These are phyloP conservation scores for Leptinotarsa peninsularis DNA, from an alignment of 2,888 invertebrate genomes.

Conservation along the genomic window DNA sequence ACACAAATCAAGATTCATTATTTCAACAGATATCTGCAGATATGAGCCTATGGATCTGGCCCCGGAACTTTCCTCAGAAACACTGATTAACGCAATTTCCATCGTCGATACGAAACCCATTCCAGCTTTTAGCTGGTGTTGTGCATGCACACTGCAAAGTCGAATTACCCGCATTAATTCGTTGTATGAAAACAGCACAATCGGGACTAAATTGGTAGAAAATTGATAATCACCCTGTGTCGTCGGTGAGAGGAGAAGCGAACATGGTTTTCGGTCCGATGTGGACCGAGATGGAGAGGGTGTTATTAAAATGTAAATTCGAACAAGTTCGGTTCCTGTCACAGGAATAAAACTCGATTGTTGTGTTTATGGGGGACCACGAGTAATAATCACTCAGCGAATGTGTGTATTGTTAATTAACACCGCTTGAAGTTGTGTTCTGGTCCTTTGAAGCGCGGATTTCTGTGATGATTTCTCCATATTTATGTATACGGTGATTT, in stretches of 20 bases:
- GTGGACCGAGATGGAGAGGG: constrained; percentile 55
- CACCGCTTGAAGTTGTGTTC: constrained; percentile 45
- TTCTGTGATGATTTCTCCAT: constrained; percentile 30
- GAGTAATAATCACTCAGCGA: constrained; percentile 62
- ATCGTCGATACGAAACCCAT: constrained; percentile 44
- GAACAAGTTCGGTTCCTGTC: constrained; percentile 65
- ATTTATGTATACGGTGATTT: constrained; percentile 18
- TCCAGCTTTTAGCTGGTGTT: constrained; percentile 46
- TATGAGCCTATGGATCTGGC: no score
- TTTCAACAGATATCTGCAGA: no score
- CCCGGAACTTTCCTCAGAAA: not conserved
- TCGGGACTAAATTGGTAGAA: constrained; percentile 68
- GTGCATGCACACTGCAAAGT: constrained; percentile 50
- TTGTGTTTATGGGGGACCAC: constrained; percentile 55
- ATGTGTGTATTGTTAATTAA: constrained; percentile 65
- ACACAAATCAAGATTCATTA: no score
- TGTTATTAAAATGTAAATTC: constrained; percentile 67
- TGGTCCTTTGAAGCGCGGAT: constrained; percentile 39
- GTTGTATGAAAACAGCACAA: constrained; percentile 64
- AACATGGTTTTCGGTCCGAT: not conserved
- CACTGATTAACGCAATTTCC: constrained; percentile 52
- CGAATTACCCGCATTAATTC: constrained; percentile 59
- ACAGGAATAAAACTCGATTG: constrained; percentile 65
- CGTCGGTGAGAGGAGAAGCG: constrained; percentile 53
- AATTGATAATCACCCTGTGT: constrained; percentile 66